Evolutionary conservation across 1,140 invertebrate species (phyloP).

Genomic region (Heliconius congener): DNA sequence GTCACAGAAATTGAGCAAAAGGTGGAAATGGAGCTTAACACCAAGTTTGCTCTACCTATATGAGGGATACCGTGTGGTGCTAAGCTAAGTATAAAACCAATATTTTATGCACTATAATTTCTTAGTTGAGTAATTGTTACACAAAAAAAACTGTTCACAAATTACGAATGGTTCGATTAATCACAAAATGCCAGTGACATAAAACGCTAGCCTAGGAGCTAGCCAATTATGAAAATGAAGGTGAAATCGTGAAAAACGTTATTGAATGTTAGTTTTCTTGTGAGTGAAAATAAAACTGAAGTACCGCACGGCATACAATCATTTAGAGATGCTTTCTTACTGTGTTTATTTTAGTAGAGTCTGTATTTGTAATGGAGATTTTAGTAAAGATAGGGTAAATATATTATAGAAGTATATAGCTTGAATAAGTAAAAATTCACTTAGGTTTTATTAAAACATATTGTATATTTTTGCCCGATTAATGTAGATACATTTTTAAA

Average conservation of each 20-base stretch:
- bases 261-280: conserved; percentile 40
- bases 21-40: no score
- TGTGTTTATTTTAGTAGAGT: conserved; percentile 25
- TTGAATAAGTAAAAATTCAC: no score
- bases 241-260: conserved; percentile 40
- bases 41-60: no score
- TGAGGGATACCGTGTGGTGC: no score
- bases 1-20: no score
- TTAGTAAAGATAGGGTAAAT: no score
- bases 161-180: not conserved
- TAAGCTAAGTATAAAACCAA: no score
- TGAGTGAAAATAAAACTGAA: conserved; percentile 45
- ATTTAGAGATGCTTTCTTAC: conserved; percentile 28
- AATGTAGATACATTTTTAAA: no score
- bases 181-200: not conserved
- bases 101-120: not conserved
- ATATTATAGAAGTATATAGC: no score
- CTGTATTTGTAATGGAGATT: no score
- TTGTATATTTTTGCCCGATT: no score
- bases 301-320: conserved; percentile 33
- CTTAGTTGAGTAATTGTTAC: not conserved
- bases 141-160: not conserved
- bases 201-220: not conserved
- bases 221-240: conserved; percentile 46
- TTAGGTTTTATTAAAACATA: no score